Conservation (phyloP, 2,797 vertebrate species). For the Brachymystax lenok region DNA sequence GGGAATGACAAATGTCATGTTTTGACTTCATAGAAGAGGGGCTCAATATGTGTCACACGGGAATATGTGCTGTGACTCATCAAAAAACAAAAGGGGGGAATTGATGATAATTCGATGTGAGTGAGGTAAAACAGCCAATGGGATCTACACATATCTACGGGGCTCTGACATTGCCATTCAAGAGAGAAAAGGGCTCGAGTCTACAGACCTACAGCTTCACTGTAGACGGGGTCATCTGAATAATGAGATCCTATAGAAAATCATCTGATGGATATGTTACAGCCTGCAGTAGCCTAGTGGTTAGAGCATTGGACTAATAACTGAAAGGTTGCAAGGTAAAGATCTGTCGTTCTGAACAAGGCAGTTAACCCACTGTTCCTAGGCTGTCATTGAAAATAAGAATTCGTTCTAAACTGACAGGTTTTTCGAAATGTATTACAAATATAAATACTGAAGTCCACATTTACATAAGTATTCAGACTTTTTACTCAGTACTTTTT, state of each 20-base stretch:
- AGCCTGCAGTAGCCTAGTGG: neutral
- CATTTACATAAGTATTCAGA: too few relatives aligned
- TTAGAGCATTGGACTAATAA: too few relatives aligned
- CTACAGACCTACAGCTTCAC: neutral
- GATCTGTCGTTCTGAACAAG: too few relatives aligned
- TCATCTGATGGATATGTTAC: neutral
- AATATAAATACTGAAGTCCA: too few relatives aligned
- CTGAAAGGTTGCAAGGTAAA: too few relatives aligned
- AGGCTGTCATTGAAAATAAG: too few relatives aligned
- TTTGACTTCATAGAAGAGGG: neutral
- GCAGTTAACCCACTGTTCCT: too few relatives aligned
- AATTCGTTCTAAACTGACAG: too few relatives aligned
- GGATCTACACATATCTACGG: neutral
- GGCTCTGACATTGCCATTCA: neutral
- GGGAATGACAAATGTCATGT: conserved; percentile 7
- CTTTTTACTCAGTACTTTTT: too few relatives aligned
- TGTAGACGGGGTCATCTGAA: neutral
- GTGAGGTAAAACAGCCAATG: conserved; percentile 4
- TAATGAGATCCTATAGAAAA: neutral
- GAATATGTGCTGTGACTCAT: neutral
- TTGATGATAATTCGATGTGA: neutral
- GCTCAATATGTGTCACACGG: neutral
- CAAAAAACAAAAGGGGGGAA: too few relatives aligned
- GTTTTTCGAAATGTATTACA: too few relatives aligned
- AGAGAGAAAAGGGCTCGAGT: neutral